These are phyloP conservation scores for Heliconius ethilla DNA, from an alignment of 2,888 invertebrate genomes.

Conservation along the genomic window DNA sequence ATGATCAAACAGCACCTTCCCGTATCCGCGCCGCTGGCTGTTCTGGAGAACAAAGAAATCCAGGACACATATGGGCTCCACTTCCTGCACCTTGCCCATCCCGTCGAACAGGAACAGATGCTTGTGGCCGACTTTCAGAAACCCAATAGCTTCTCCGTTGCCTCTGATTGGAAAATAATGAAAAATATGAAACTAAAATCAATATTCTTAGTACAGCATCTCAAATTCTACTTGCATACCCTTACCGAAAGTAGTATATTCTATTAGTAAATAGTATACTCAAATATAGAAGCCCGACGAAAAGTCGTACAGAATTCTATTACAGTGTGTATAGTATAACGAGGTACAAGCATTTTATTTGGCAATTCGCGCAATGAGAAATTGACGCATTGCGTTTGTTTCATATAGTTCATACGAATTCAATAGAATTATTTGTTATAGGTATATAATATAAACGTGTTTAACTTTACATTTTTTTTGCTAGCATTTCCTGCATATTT, in stretches of 20 bases:
- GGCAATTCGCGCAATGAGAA: constrained; percentile 36
- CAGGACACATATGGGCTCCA: constrained; percentile 79
- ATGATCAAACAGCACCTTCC: too few species aligned
- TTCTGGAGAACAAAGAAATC: too few species aligned
- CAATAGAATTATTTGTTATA: neutral
- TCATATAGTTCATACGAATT: neutral
- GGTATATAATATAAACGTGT: neutral
- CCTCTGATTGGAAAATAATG: constrained; percentile 76
- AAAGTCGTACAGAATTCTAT: constrained; percentile 12
- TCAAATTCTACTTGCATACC: neutral
- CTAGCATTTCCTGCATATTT: neutral
- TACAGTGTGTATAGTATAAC: constrained; percentile 3
- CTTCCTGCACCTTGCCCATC: constrained; percentile 86
- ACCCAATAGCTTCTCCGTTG: constrained; percentile 86
- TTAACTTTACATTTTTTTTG: neutral
- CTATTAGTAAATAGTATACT: neutral
- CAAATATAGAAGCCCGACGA: too few species aligned
- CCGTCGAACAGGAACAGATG: constrained; percentile 92
- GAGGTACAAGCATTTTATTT: constrained; percentile 31
- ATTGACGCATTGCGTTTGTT: constrained; percentile 38
- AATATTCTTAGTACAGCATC: neutral
- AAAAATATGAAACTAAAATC: neutral
- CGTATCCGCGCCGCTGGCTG: too few species aligned
- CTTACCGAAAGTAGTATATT: neutral
- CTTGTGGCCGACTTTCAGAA: constrained; percentile 95